These are phyloP conservation scores for Smutsia temminckii DNA, from an alignment of 2,797 vertebrate species.

Conservation along the genomic window DNA sequence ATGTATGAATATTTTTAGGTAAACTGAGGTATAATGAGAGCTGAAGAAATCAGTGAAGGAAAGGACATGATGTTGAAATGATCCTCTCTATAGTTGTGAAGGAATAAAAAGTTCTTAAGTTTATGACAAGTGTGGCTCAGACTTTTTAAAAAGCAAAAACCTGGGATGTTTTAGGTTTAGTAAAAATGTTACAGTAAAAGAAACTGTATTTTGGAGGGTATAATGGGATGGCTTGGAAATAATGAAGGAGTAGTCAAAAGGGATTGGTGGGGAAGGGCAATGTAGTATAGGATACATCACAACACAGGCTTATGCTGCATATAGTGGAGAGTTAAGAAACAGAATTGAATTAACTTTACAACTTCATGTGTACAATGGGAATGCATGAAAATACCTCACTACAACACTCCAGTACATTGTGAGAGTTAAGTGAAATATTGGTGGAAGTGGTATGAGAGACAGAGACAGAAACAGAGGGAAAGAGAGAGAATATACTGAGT, in stretches of 20 bases:
- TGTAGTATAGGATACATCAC: neutral
- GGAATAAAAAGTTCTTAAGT: neutral
- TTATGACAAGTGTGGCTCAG: neutral
- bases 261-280: neutral
- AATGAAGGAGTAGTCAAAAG: too few relatives aligned
- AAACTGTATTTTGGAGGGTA: neutral
- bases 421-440: neutral
- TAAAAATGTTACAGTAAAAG: neutral
- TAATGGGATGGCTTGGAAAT: neutral
- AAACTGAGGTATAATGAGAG: neutral
- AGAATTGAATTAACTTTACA: neutral
- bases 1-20: neutral
- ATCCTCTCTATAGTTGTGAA: neutral
- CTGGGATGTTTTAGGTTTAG: neutral
- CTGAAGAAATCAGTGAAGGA: neutral
- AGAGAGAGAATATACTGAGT: neutral
- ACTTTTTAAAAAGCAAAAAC: neutral
- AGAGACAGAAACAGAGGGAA: fast-evolving
- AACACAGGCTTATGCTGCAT: neutral
- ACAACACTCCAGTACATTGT: neutral
- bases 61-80: too few relatives aligned
- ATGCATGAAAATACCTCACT: neutral
- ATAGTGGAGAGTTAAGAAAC: neutral
- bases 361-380: too few relatives aligned
- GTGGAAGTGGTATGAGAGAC: neutral